Base-by-base conservation (phyloP, 2,888 invertebrate genomes). In the Myopa tessellatipennis region DNA sequence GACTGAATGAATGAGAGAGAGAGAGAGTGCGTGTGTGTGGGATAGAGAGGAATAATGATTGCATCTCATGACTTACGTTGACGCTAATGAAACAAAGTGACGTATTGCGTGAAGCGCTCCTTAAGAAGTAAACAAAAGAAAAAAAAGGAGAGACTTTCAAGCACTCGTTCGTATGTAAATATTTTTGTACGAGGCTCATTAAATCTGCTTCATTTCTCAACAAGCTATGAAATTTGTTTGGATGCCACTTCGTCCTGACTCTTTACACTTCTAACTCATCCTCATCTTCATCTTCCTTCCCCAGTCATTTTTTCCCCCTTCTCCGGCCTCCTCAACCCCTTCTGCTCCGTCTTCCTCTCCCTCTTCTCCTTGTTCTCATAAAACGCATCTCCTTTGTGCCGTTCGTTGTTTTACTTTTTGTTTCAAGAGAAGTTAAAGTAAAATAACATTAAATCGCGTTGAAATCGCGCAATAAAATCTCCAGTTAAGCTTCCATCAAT, bases 21-120 rank as follows among this genome's bases (percentile, higher is more conserved):
- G 16, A 55, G n/a, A n/a, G 4, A 8, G 65, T 6, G 4, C 4
- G 38, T 10, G 34, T 4, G 65, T 65, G 65, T 65, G 38, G 38
- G 8, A 36, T 26, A 7, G 18, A n/a, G n/a, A 26, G 4, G 18
- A n/a, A 18, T 58, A 58, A 58, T 58, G 61, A 26, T 26, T n/a
- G 26, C 26, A 18, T 12, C 61, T 26, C 6, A n/a, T 18, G 18
- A 61, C 61, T 65, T 7, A 12, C 18, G 34, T 65, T 38, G 38
- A 34, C 65, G 10, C 14, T 65, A 65, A 65, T 65, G 38, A 65
- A 65, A 65, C 65, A 65, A 38, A 65, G 34, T 65, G 36, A n/a
- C 63, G 26, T 4, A 10, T 63, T 18, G 34, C 14, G 7, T 38
- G 14, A 38, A 65, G 16, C 65, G 36, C 34, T 34, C n/a, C 61